Evolutionary conservation across 2,797 vertebrate species (phyloP).

Genomic region (Paedocypris micromegethes): DNA sequence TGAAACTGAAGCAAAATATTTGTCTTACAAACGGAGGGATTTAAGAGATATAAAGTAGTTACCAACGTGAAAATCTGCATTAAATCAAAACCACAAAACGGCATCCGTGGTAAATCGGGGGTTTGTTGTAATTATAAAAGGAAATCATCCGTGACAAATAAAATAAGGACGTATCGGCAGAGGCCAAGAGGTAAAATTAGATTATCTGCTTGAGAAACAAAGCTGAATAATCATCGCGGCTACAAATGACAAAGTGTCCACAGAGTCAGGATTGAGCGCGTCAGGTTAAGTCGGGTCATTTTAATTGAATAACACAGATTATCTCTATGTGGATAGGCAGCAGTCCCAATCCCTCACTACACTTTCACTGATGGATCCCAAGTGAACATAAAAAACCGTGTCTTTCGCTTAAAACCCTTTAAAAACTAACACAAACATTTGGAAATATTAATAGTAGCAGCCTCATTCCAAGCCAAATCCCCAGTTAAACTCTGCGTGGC

Average conservation of each 20-base stretch:
- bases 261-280: slow-evolving; percentile 6
- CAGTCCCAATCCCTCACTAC: background rate
- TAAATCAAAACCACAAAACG: too few relatives aligned
- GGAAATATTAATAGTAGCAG: slow-evolving; percentile 7
- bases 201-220: background rate
- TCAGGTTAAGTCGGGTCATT: slow-evolving; percentile 39
- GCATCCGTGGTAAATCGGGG: background rate
- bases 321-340: slow-evolving; percentile 12
- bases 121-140: slow-evolving; percentile 6
- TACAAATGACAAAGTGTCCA: background rate
- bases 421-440: background rate
- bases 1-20: too few relatives aligned
- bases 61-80: too few relatives aligned
- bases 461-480: slow-evolving; percentile 34
- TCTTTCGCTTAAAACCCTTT: background rate
- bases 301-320: slow-evolving; percentile 48
- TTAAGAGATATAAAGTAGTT: too few relatives aligned
- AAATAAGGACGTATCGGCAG: slow-evolving; percentile 10
- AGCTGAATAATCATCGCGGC: background rate
- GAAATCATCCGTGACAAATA: slow-evolving; percentile 4
- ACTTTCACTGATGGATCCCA: background rate
- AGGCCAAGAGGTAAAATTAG: slow-evolving; percentile 27
- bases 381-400: background rate
- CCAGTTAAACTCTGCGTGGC: slow-evolving; percentile 28
- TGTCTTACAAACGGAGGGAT: too few relatives aligned